Base-by-base conservation (phyloP, 2,888 invertebrate species). In the Dioctria rufipes region DNA sequence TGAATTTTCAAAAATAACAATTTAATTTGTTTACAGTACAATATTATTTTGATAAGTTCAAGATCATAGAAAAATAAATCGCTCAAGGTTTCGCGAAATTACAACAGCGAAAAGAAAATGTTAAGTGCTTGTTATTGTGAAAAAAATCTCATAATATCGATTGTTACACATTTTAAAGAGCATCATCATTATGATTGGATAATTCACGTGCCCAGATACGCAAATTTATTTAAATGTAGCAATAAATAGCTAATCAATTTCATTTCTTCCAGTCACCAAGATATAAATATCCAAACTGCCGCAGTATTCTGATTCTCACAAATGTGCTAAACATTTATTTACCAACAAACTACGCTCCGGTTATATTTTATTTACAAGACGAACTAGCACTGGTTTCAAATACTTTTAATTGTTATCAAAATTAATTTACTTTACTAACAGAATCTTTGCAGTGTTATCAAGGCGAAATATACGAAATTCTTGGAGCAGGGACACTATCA, bases 361-460 rank as follows among this genome's bases (percentile, higher is more conserved):
- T 6, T 46, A 9, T 46, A 5, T 54, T 25, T 25, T 25, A 11
- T 54, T 54, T 11, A 11, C 54, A 54, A 8, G 3, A 9, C 11
- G 11, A 11, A 54, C 11, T 3, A 54, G n/a, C 6, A 54, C n/a
- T n/a, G n/a, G n/a, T n/a, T n/a, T n/a, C n/a, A n/a, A n/a, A n/a
- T n/a, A 25, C 11, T 54, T 54, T 54, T 11, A 54, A 54, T 54
- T 54, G n/a, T 54, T 54, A 54, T 54, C n/a, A 54, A 54, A 54
- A 54, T 54, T n/a, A n/a, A 11, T 54, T 54, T 54, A 46, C 46
- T 46, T 46, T 6, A 8, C 46, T 46, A 46, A n/a, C 11, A 54
- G 54, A 0, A 54, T 4, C 11, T 54, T n/a, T 54, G 8, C 54
- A 54, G 54, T 6, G 3, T 54, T 54, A 54, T 54, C 54, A 54